Evolutionary conservation across 2,113 vertebrate genomes (phyloP).

Genomic region (Felis chaus): DNA sequence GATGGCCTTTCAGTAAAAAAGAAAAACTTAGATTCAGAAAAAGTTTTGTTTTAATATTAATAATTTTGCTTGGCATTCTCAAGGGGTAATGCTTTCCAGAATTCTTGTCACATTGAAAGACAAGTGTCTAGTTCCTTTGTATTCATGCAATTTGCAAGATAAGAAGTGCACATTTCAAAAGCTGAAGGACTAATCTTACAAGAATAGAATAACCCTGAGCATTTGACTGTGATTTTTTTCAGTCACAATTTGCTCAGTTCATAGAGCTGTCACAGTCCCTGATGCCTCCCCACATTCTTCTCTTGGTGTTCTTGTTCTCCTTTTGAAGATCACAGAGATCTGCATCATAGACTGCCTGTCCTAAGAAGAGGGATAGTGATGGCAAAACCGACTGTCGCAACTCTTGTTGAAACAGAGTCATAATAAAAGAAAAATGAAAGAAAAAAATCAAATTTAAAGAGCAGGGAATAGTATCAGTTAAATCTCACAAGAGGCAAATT

Average conservation of each 20-base stretch:
- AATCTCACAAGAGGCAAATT: background rate
- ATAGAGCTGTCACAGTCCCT: background rate
- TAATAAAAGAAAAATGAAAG: background rate
- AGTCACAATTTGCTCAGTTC: background rate
- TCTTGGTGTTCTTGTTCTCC: constrained; percentile 43
- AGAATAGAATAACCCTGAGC: background rate
- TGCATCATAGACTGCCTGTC: constrained; percentile 7
- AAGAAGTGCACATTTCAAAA: constrained; percentile 49
- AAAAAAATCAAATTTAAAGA: background rate
- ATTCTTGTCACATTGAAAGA: background rate
- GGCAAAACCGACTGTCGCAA: background rate
- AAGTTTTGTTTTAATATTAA: constrained; percentile 29
- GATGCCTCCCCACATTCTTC: background rate
- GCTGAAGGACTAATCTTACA: background rate
- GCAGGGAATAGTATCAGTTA: constrained; percentile 2
- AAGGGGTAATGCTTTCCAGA: constrained; percentile 2
- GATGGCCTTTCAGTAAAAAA: background rate
- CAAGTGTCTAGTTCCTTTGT: background rate
- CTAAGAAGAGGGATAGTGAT: background rate
- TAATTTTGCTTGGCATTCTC: background rate
- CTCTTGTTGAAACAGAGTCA: constrained; percentile 13
- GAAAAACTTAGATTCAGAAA: background rate
- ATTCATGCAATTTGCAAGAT: background rate
- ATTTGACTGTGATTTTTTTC: constrained; percentile 5
- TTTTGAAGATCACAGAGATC: constrained; percentile 9